Conservation (phyloP, 2,113 vertebrate genomes). For the Corynorhinus townsendii region DNA sequence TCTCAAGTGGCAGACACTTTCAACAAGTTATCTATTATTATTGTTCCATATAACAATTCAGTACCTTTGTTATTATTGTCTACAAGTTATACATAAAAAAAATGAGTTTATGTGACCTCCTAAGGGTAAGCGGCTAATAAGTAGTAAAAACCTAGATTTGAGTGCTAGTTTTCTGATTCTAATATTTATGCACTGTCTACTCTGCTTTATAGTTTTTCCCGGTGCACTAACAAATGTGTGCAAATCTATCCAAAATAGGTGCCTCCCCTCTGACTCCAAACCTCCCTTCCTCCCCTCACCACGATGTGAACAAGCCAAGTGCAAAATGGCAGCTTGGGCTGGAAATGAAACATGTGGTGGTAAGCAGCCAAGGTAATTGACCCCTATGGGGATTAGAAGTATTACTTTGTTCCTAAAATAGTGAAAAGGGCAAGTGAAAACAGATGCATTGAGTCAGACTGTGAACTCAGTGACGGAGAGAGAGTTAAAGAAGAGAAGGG, state of each 20-base stretch:
- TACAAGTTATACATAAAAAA: background rate
- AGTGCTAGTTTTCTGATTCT: background rate
- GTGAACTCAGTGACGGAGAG: background rate
- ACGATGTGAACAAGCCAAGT: background rate
- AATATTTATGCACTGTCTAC: background rate
- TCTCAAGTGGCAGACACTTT: background rate
- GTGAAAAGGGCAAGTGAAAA: background rate
- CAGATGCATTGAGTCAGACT: background rate
- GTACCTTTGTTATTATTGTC: background rate
- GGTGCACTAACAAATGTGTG: background rate
- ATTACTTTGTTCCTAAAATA: background rate
- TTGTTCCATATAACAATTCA: background rate
- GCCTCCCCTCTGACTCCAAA: background rate
- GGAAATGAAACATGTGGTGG: background rate
- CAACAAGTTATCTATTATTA: background rate
- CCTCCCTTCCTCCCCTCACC: background rate
- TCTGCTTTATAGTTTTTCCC: background rate
- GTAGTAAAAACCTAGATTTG: background rate
- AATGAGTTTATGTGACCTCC: background rate
- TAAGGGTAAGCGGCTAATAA: background rate
- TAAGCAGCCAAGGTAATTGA: background rate
- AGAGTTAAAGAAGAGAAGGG: background rate
- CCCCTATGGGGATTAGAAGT: background rate
- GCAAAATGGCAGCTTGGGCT: background rate
- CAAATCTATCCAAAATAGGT: constrained; percentile 17